A percentile compares a stretch with the other conserved stretches of the same genome.
These are phyloP conservation scores for Hippocampus mohnikei DNA, from an alignment of 2,113 vertebrate species.

Conservation along the genomic window DNA sequence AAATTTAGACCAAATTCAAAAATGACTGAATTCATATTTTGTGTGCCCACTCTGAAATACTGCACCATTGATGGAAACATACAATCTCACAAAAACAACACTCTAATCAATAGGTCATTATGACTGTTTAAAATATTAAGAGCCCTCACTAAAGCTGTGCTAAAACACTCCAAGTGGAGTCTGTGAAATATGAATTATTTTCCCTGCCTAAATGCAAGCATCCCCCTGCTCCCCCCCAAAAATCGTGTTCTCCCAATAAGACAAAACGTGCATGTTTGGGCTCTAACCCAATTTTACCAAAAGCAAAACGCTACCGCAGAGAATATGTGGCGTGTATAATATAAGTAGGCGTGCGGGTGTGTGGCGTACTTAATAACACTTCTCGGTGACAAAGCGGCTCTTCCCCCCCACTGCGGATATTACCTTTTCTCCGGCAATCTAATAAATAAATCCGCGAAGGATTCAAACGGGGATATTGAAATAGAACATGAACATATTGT, in stretches of 20 bases:
- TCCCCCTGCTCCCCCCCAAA: neutral
- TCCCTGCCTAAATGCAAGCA: neutral
- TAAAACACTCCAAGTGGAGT: neutral
- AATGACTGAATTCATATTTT: neutral
- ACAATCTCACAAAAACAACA: neutral
- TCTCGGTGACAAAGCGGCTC: constrained; percentile 71
- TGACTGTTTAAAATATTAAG: neutral
- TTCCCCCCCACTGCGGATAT: constrained; percentile 78
- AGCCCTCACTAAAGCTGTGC: neutral
- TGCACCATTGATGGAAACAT: neutral
- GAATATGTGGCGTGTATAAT: constrained; percentile 76
- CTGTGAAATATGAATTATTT: neutral
- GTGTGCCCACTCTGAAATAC: neutral
- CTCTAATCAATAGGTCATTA: neutral
- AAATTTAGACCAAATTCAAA: neutral
- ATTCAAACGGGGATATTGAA: constrained; percentile 79
- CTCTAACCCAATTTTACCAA: constrained; percentile 75
- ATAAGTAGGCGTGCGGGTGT: constrained; percentile 65
- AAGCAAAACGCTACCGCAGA: constrained; percentile 72
- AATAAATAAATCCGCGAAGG: constrained; percentile 81
- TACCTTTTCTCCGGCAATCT: constrained; percentile 75
- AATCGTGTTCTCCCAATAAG: neutral
- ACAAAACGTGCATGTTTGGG: neutral
- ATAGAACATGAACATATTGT: constrained; percentile 73
- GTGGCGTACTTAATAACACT: constrained; percentile 79